Evolutionary conservation across 2,113 vertebrate genomes (phyloP), one percentile per base, ranked within the genome.

Genomic region (Melanerpes aurifrons): DNA sequence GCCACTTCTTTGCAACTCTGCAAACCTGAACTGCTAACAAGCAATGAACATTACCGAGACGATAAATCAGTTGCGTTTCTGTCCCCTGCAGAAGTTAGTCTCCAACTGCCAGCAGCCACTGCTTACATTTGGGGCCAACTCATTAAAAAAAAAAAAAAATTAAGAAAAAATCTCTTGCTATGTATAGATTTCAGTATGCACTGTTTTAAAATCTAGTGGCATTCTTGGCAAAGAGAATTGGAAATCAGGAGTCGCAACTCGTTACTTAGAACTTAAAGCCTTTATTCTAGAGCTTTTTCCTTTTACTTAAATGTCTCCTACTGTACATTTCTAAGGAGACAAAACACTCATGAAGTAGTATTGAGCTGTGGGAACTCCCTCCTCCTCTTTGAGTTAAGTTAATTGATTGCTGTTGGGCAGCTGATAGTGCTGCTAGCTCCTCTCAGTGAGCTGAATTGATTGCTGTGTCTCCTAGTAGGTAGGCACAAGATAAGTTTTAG

Each of bases 391-490:
- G 25, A 61, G 58, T 76, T 79, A 93, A 54, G 50, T 81, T 89
- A 95, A 89, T 70, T 76, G 85, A 28, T 72, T 91, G 57, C 37
- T 76, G 29, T 47, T 59, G 75, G 87, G 59, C 61, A 89, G 78
- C 29, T 92, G 61, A 32, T 96, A 77, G 61, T 35, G 31, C 59
- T 80, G 57, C 61, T 82, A 28, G 10, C 40, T 87, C 14, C 45
- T 92, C 57, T 80, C 57, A 79, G 58, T 53, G 45, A 90, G 73
- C 47, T 61, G 56, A 80, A 91, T 90, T 95, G 69, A 94, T 89
- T 80, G 57, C 69, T 74, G 35, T 3, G 2, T 62, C 83, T 88
- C 50, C 43, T 85, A 63, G 69, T 64, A 93, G 69, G 83, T 29
- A 92, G 82, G 47, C 64, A 92, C 22, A 73, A 89, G 82, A 57